Evolutionary conservation across 1,140 invertebrate genomes (phyloP), one percentile per base, ranked within the genome.

Genomic region (Diorhabda elongata): DNA sequence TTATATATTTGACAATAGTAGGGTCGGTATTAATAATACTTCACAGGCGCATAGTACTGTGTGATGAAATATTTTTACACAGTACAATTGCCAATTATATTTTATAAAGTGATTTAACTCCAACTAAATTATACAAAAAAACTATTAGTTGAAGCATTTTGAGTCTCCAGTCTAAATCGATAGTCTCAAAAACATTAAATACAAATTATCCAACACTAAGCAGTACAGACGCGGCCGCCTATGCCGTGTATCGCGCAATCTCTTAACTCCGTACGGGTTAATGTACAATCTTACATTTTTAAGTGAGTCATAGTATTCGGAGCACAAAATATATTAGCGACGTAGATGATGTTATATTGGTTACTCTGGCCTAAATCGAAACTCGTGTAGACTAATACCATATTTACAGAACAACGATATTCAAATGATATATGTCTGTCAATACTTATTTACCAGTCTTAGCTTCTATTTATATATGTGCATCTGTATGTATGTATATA

Each of bases 351-450:
- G 74, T 71, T 71, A 52, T 52, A 75, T 75, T 77, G 75, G 75
- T 77, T 76, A 77, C 69, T 75, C 76, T 79, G 80, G 80, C 80
- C 80, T 81, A 81, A 80, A 80, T 77, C 74, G 79, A 80, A 81
- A 81, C 78, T 79, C 74, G 72, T 79, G 75, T 81, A 81, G 80
- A 79, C 78, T 81, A 80, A 80, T 77, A 76, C 77, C 74, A 78
- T 74, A 76, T 26, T 26, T 79, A 79, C 78, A 81, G 79, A 81
- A 81, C 79, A 81, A 81, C 79, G 79, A 81, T 76, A 77, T 77
- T 78, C 75, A 81, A 76, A 76, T 80, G 77, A 80, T 79, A 78
- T 74, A 77, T 77, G 75, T 79, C 76, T 78, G 75, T 79, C 76
- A 74, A 71, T 76, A 78, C 75, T 78, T 79, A 77, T 80, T 80